Evolutionary conservation across 2,888 invertebrate genomes (phyloP), one percentile per base, ranked within the genome.

Genomic region (Hanleya hanleyi): DNA sequence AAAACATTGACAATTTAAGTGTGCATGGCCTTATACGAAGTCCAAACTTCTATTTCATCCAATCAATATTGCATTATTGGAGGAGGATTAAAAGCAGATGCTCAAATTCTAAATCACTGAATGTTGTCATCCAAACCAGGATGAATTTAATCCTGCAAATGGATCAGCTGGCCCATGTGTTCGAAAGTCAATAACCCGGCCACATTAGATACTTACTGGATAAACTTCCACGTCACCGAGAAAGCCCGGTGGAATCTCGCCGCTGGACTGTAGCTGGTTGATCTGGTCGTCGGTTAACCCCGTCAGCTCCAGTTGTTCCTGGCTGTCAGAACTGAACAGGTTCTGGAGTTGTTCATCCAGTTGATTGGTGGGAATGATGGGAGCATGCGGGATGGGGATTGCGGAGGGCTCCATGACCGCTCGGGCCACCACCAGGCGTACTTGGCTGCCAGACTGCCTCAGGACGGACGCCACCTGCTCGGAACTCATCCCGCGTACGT

Each of bases 381-480:
- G 96, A 61, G 97, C 97, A 82, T 95, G 94, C 9, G 85, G 86
- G 49, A 80, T 81, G 64, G 80, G 75, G 35, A 80, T 75, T 69
- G 79, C 74, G 29, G 81, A 76, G 47, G 85, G 80, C 50, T 90
- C 90, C 7, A 75, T 79, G 51, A 90, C 84, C 4, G 87, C 85
- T 38, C 98, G 94, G 72, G 98, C 98, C 69, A 98, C 98, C 72
- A 98, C 96, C 67, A 98, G 93, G 1, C 97, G 94, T 72, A 98
- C 98, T 89, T 97, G 96, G 15, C 96, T 96, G 37, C 98, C 98
- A 33, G 97, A 97, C 91, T 98, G 97, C 35, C 98, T 94, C 77
- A 99, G 92, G 77, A 99, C 98, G 26, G 97, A 95, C 32, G 98
- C 98, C 84, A 98, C 98, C 91, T 92, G 92, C 91, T 99, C 99